Evolutionary conservation across 2,888 invertebrate species (phyloP).

Genomic region (Drosophila falleni): DNA sequence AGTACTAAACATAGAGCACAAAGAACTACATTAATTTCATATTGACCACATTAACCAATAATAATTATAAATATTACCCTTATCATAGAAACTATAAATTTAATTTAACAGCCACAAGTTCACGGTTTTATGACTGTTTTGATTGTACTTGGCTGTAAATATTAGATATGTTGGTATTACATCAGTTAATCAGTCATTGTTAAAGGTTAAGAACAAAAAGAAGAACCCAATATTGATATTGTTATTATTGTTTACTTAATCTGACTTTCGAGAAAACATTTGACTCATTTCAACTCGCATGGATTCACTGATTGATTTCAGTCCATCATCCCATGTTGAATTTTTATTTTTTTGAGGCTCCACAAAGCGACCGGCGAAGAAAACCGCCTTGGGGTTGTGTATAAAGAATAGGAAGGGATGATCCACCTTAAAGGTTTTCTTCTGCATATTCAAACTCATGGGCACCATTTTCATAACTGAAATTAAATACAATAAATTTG

Average conservation of each 20-base stretch:
- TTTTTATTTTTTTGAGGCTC: constrained; percentile 6
- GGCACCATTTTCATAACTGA: constrained; percentile 77
- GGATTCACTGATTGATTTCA: constrained; percentile 2
- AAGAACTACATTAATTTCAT: background rate
- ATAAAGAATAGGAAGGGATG: constrained; percentile 83
- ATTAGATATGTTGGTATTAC: background rate
- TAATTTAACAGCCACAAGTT: background rate
- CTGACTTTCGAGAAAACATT: constrained; percentile 9
- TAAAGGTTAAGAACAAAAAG: background rate
- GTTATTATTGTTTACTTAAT: constrained; percentile 2
- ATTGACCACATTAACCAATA: background rate
- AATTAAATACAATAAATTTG: constrained; percentile 13
- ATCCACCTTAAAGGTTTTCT: constrained; percentile 77
- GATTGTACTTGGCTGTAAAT: background rate
- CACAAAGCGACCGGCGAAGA: constrained; percentile 75
- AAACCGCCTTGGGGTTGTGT: constrained; percentile 65
- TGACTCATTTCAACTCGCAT: constrained; percentile 10
- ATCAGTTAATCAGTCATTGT: background rate
- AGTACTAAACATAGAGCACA: background rate
- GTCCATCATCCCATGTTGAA: background rate
- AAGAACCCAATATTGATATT: background rate
- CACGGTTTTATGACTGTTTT: too few species aligned
- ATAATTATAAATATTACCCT: background rate
- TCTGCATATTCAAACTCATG: constrained; percentile 76
- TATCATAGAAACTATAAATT: background rate